Percentiles rank a stretch among this genome's conserved stretches.
phyloP scores from a whole-genome alignment of 2,888 invertebrate genomes.

The Masnerella sp. region DNA sequence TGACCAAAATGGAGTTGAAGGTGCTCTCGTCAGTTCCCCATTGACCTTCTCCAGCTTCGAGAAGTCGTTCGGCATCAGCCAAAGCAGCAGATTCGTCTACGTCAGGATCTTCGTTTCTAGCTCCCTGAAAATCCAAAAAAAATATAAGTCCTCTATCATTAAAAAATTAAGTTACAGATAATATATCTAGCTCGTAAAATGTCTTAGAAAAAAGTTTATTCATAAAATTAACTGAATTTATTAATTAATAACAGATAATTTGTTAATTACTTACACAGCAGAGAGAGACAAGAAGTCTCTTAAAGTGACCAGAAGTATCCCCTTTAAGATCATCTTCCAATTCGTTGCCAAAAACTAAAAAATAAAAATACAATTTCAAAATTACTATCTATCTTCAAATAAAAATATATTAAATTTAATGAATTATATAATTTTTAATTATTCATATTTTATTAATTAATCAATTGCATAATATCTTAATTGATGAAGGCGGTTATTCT shows the following conservation, averaged over 20 bases:
- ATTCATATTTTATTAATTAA: background rate
- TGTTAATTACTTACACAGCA: slow-evolving; percentile 78
- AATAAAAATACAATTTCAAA: slow-evolving; percentile 75
- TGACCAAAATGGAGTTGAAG: slow-evolving; percentile 91
- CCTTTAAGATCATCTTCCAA: slow-evolving; percentile 92
- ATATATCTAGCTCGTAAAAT: too few relatives aligned
- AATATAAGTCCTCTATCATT: background rate
- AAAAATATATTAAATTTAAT: slow-evolving; percentile 38
- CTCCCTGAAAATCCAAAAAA: slow-evolving; percentile 78
- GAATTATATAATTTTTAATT: background rate
- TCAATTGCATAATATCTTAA: background rate
- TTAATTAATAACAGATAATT: too few relatives aligned
- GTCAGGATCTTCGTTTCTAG: slow-evolving; percentile 87
- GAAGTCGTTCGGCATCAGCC: slow-evolving; percentile 88
- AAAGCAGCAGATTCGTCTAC: slow-evolving; percentile 85
- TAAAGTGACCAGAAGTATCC: slow-evolving; percentile 97
- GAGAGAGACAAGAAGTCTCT: slow-evolving; percentile 91
- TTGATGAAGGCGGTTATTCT: background rate
- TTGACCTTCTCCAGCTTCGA: slow-evolving; percentile 84
- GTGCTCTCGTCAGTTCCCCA: slow-evolving; percentile 92
- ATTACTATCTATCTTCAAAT: background rate
- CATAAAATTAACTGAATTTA: too few relatives aligned
- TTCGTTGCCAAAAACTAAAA: slow-evolving; percentile 87
- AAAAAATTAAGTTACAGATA: background rate
- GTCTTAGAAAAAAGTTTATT: too few relatives aligned